Base-by-base conservation (phyloP, 2,797 vertebrate genomes). In the Aulostomus chinensis region DNA sequence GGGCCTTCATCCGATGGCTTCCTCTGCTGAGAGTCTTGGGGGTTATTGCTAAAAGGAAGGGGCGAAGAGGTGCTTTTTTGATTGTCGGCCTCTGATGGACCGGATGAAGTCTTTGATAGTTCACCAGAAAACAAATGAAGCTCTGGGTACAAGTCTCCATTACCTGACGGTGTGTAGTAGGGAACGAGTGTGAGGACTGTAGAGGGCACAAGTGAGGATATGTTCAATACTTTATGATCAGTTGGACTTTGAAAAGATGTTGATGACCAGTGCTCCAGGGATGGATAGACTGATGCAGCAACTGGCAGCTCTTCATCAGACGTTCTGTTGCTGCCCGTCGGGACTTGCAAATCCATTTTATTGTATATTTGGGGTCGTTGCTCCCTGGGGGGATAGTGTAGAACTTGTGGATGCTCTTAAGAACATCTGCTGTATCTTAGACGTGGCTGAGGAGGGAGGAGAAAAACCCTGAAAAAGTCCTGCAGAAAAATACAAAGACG, bases 201-300 rank as follows among this genome's bases (percentile, higher is more conserved):
- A 5, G 69, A 57, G 1, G 81, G 70, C 1, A 86, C 64, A 42
- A 81, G 36, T 29, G 82, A 83, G 0, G 82, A 85, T 8, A 87
- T 10, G 16, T 68, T 81, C 31, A 56, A 20, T 18, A 83, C 55
- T 58, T 79, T 68, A 20, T 62, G 26, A 29, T 30, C 38, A 13
- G 14, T 15, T 17, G 68, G 50, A 52, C 14, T 39, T 52, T 68
- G 66, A 58, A 30, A 59, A 31, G 54, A 56, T 28, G 73, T 34
- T 0, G 68, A 70, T 12, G 59, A 25, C 47, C 55, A 65, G 35
- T 42, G 24, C 8, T 71, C 35, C 0, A 33, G 42, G 7, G 47
- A 61, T 0, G 13, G 61, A 42, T 18, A 40, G 39, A 52, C 20
- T 1, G 61, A 61, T 0, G 7, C 30, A 4, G 48, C 32, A 2